phyloP scores from a whole-genome alignment of 2,113 vertebrate genomes.

The Mobula hypostoma region DNA sequence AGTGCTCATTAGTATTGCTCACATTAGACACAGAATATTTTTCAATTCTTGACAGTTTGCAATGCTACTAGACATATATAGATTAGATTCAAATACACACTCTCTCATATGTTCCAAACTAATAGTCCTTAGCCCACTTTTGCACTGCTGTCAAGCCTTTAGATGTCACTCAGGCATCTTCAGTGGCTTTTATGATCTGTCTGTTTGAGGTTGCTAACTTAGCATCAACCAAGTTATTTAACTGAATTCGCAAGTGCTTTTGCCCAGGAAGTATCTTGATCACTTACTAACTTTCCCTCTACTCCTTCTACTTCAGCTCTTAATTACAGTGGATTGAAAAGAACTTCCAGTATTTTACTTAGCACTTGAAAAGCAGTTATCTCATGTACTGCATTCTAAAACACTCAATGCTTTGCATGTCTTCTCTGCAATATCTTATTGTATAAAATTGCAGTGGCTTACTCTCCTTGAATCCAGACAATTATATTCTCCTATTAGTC shows the following conservation, averaged over 20 bases:
- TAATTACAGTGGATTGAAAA: background rate
- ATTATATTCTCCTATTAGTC: background rate
- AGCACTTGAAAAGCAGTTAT: background rate
- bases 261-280: background rate
- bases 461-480: background rate
- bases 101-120: background rate
- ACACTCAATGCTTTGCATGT: background rate
- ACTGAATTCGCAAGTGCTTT: background rate
- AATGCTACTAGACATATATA: too few relatives aligned
- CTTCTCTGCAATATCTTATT: background rate
- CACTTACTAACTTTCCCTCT: background rate
- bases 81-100: background rate
- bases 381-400: background rate
- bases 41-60: background rate
- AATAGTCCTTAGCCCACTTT: background rate
- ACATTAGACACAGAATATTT: background rate
- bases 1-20: background rate
- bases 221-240: background rate
- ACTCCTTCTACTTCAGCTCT: background rate
- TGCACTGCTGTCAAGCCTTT: background rate
- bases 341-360: background rate
- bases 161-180: background rate
- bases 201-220: background rate
- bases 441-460: background rate
- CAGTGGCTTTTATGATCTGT: background rate